A percentile compares a stretch with the other conserved stretches of the same genome.
Conservation (phyloP, 1,140 invertebrate species). For the Eumaeus atala region DNA sequence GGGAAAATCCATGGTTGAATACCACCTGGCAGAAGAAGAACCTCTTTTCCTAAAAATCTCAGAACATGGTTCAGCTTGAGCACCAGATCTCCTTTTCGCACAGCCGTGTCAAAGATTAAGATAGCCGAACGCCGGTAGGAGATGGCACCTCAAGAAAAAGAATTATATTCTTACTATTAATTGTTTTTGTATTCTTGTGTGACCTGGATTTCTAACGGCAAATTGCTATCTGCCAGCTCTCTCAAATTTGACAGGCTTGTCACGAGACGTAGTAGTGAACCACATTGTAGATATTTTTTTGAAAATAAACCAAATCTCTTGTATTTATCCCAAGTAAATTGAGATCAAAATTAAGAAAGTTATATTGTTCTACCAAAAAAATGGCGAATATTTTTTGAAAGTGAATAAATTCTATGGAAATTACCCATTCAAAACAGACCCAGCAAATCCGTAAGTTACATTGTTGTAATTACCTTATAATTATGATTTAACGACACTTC, state of each 20-base stretch:
- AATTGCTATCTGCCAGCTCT: not conserved
- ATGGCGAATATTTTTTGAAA: conserved; percentile 45
- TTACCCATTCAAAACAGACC: conserved; percentile 39
- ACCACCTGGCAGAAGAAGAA: too few species aligned
- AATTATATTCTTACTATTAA: too few species aligned
- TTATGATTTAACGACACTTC: not conserved
- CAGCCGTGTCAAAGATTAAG: too few species aligned
- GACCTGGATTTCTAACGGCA: not conserved
- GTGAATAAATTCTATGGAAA: conserved; percentile 54
- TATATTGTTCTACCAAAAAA: conserved; percentile 22
- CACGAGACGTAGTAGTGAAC: conserved; percentile 13
- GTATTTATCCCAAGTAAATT: not conserved
- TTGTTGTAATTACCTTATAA: not conserved
- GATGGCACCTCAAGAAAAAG: too few species aligned
- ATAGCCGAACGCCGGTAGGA: too few species aligned
- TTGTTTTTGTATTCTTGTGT: too few species aligned
- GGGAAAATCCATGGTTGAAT: too few species aligned
- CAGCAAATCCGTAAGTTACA: conserved; percentile 53
- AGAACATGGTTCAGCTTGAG: too few species aligned
- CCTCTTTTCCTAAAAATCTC: too few species aligned
- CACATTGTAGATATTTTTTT: conserved; percentile 15
- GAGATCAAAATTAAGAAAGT: conserved; percentile 1
- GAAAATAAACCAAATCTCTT: conserved; percentile 6
- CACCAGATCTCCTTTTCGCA: too few species aligned
- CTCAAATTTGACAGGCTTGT: not conserved